Evolutionary conservation across 1,140 invertebrate species (phyloP).

Genomic region (Euwallacea similis): DNA sequence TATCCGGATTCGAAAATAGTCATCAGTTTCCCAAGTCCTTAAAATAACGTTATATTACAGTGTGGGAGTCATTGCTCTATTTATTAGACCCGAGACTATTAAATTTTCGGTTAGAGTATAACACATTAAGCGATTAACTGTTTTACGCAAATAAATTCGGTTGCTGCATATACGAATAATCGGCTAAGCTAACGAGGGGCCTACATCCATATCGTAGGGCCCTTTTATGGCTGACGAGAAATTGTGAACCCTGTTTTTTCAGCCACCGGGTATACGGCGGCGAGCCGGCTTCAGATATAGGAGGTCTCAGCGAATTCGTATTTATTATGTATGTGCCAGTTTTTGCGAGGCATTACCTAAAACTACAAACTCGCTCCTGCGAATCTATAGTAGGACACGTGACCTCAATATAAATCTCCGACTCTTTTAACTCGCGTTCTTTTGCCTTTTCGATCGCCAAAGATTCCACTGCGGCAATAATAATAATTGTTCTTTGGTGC

Average conservation of each 20-base stretch:
- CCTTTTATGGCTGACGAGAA: not conserved
- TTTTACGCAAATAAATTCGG: constrained; percentile 3
- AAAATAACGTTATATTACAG: constrained; percentile 27
- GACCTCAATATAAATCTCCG: constrained; percentile 46
- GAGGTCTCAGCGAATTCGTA: constrained; percentile 20
- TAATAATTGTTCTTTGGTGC: too few species aligned
- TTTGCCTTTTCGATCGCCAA: not conserved
- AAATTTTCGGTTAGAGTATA: constrained; percentile 13
- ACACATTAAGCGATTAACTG: constrained; percentile 2
- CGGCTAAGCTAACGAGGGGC: not conserved
- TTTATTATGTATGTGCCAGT: constrained; percentile 36
- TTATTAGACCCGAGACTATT: constrained; percentile 21
- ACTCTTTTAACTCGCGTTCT: constrained; percentile 26
- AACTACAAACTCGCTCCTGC: constrained; percentile 44
- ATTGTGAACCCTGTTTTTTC: constrained; percentile 7
- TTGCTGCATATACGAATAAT: not conserved
- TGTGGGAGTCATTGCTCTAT: constrained; percentile 32
- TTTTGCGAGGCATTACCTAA: constrained; percentile 41
- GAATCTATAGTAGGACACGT: constrained; percentile 43
- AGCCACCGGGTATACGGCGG: constrained; percentile 13
- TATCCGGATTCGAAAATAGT: constrained; percentile 29
- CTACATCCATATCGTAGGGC: constrained; percentile 1
- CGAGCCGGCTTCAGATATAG: constrained; percentile 12
- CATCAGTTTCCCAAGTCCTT: constrained; percentile 23
- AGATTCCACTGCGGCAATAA: too few species aligned